phyloP scores from a whole-genome alignment of 2,888 invertebrate species.

The Cylindroiulus punctatus region DNA sequence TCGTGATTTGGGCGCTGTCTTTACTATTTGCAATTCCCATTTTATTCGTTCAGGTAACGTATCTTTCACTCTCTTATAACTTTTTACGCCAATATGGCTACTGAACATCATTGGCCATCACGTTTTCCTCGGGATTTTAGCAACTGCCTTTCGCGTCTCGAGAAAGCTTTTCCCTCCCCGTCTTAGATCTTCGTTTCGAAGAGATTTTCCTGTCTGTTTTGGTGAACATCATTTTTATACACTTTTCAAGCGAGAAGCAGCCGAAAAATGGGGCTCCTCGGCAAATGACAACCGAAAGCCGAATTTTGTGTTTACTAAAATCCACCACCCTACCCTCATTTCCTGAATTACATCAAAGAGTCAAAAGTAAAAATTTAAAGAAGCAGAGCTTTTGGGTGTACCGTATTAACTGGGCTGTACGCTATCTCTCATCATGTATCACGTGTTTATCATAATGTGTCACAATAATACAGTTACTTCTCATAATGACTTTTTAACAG shows the following conservation, averaged over 20 bases:
- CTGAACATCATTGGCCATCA: background rate
- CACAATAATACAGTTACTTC: too few species aligned
- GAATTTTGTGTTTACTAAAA: background rate
- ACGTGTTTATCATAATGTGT: too few species aligned
- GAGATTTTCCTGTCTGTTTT: slow-evolving; percentile 1
- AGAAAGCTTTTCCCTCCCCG: background rate
- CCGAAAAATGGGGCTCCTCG: background rate
- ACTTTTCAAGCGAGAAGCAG: background rate
- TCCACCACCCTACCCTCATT: background rate
- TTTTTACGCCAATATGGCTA: slow-evolving; percentile 20
- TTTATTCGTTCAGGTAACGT: slow-evolving; percentile 71
- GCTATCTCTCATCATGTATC: too few species aligned
- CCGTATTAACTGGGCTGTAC: too few species aligned
- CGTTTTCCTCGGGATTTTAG: slow-evolving; percentile 49
- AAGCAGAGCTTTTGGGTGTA: too few species aligned
- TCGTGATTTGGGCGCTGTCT: slow-evolving; percentile 72
- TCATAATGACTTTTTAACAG: too few species aligned
- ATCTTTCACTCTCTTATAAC: background rate
- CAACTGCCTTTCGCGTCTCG: background rate
- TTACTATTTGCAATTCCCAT: slow-evolving; percentile 73
- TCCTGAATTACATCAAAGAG: background rate
- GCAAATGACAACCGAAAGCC: background rate
- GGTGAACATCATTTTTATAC: background rate
- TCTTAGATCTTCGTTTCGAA: background rate
- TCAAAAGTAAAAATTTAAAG: background rate